These are phyloP conservation scores for Pipistrellus nathusii DNA, from an alignment of 2,797 vertebrate species.

Conservation along the genomic window DNA sequence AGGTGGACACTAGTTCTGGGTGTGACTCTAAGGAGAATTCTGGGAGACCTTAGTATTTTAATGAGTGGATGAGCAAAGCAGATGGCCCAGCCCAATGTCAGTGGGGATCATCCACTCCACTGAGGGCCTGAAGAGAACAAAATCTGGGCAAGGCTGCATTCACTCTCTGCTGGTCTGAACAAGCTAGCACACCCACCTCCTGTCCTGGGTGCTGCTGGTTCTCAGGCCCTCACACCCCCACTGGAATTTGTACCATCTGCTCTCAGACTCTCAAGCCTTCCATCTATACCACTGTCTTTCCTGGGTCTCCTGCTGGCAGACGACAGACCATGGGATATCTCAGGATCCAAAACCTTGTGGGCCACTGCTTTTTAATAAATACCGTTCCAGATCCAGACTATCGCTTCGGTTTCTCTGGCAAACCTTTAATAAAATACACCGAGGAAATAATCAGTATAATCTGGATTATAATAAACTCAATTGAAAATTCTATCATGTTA, in stretches of 20 bases:
- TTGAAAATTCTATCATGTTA: background rate
- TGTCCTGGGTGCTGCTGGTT: background rate
- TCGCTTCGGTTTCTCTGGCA: background rate
- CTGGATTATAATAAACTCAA: background rate
- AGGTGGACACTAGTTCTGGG: background rate
- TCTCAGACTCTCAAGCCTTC: background rate
- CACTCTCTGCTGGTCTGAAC: background rate
- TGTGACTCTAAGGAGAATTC: background rate
- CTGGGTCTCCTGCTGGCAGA: background rate
- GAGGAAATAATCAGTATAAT: background rate
- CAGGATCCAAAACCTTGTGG: background rate
- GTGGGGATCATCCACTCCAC: background rate
- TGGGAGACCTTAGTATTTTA: background rate
- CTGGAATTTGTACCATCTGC: background rate
- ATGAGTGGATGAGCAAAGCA: background rate
- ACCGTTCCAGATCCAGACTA: background rate
- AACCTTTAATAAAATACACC: background rate
- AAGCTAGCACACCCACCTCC: background rate
- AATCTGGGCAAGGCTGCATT: background rate
- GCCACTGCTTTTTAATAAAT: background rate
- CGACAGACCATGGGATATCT: background rate
- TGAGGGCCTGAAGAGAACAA: background rate
- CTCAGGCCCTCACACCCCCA: background rate
- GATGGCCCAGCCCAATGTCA: background rate
- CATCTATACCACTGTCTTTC: background rate